Percentiles rank a stretch among this genome's conserved stretches.
These are phyloP conservation scores for Coleophora deauratella DNA, from an alignment of 2,888 invertebrate genomes.

Conservation along the genomic window DNA sequence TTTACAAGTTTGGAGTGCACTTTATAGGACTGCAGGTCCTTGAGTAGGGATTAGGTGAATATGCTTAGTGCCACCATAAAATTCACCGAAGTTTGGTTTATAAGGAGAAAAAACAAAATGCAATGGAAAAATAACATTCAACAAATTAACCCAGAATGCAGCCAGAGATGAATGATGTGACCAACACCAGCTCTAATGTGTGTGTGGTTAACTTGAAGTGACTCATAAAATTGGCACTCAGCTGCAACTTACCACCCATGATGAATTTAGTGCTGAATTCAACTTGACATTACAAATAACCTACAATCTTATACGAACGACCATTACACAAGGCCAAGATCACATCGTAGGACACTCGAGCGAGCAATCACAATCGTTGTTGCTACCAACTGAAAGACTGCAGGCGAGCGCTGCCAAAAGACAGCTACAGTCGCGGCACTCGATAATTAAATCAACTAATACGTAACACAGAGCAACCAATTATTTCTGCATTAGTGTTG, in stretches of 20 bases:
- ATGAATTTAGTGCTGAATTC: conserved; percentile 35
- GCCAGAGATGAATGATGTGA: too few species aligned
- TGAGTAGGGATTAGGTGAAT: too few species aligned
- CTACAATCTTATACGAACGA: conserved; percentile 33
- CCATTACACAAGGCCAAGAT: conserved; percentile 49
- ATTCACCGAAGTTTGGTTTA: too few species aligned
- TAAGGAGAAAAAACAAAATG: too few species aligned
- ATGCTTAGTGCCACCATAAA: too few species aligned
- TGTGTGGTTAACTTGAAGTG: too few species aligned
- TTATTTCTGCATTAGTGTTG: conserved; percentile 37
- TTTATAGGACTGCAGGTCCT: too few species aligned
- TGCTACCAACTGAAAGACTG: background rate
- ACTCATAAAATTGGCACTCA: too few species aligned
- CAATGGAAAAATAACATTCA: too few species aligned
- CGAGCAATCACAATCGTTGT: conserved; percentile 11
- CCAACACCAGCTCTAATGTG: too few species aligned
- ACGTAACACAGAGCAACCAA: conserved; percentile 42
- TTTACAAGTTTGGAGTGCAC: too few species aligned
- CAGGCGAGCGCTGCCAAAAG: conserved; percentile 25
- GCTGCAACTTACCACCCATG: conserved; percentile 56
- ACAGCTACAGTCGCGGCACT: conserved; percentile 33
- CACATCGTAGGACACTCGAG: conserved; percentile 24
- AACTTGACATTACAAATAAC: conserved; percentile 39
- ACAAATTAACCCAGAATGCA: too few species aligned
- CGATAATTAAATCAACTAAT: conserved; percentile 55